Evolutionary conservation across 1,140 invertebrate genomes (phyloP).

Genomic region (Micrasema minimum): DNA sequence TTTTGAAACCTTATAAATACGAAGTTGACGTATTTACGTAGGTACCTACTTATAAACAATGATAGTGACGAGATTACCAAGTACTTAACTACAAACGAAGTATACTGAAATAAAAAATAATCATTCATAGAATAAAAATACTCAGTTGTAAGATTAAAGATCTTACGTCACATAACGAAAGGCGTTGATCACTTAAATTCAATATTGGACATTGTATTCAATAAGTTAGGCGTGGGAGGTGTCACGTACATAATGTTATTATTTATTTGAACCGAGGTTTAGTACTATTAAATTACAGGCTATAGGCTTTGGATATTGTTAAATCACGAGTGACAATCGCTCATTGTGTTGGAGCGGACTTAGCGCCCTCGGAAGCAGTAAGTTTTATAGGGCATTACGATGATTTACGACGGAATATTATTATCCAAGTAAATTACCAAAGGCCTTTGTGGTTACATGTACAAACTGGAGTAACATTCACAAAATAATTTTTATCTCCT

Average conservation of each 20-base stretch:
- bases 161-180: conserved; percentile 11
- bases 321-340: conserved; percentile 37
- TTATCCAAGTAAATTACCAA: conserved; percentile 10
- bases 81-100: too few relatives aligned
- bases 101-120: too few relatives aligned
- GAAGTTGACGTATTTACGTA: too few relatives aligned
- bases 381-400: conserved; percentile 33
- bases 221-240: conserved; percentile 12
- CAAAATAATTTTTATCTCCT: too few relatives aligned
- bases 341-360: conserved; percentile 28
- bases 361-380: conserved; percentile 34
- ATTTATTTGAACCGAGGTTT: conserved; percentile 12
- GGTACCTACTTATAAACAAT: too few relatives aligned
- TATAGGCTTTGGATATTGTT: conserved; percentile 30
- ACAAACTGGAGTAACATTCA: too few relatives aligned
- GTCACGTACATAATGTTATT: background rate
- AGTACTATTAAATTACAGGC: conserved; percentile 4
- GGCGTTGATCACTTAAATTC: conserved; percentile 24
- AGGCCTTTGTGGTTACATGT: too few relatives aligned
- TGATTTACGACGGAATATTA: conserved; percentile 31
- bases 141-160: conserved; percentile 7
- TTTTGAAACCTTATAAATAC: too few relatives aligned
- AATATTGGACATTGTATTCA: conserved; percentile 7
- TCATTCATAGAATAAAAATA: too few relatives aligned
- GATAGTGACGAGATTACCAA: too few relatives aligned